Conservation (phyloP, 2,113 vertebrate species). For the cat (Felis catus) region F.catus_Fca126_mat1.0 CM031425.1:17551001-17551500, state of each 20-base stretch:
- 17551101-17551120: conserved; percentile 78
- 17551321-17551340: background rate
- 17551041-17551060: conserved; percentile 74
- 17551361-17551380: background rate
- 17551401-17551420: conserved; percentile 42
- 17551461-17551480: conserved; percentile 29
- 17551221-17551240: conserved; percentile 65
- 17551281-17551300: conserved; percentile 48
- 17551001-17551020: conserved; percentile 65
- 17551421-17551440: background rate
- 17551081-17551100: conserved; percentile 70
- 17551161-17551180: conserved; percentile 62
- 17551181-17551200: conserved; percentile 57
- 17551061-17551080: conserved; percentile 81
- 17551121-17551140: conserved; percentile 75
- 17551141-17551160: conserved; percentile 75
- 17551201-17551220: conserved; percentile 71
- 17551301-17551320: conserved; percentile 40
- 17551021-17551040: conserved; percentile 76
- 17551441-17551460: conserved; percentile 42
- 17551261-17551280: conserved; percentile 34
- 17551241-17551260: conserved; percentile 47
- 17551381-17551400: background rate
- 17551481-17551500: conserved; percentile 13
- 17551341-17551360: background rate